Evolutionary conservation across 2,113 vertebrate species (phyloP), one percentile per base, ranked within the genome.

Genomic region (Setophaga petechia): DNA sequence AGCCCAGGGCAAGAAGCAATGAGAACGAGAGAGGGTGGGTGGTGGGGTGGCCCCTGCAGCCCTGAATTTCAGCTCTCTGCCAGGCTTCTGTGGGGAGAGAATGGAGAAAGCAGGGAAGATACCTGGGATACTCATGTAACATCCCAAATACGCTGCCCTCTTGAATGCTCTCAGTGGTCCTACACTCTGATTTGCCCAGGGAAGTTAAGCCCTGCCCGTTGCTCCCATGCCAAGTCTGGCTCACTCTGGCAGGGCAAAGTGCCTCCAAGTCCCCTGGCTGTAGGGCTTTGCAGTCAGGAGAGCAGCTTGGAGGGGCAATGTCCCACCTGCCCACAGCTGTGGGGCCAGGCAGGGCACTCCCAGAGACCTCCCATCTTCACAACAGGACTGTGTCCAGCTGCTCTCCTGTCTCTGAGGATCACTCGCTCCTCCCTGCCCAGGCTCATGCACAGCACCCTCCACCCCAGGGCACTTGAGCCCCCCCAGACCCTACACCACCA

Each of bases 361-460:
- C 10, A 55, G n/a, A 15, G 8, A 16, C 2, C 4, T 19, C 16
- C 47, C 0, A 0, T 19, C 43, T 44, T n/a, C 2, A 0, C 5
- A 4, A 7, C 0, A 0, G 37, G 10, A 19, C 35, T 86, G 31
- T 23, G 30, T 82, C 51, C 30, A 23, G 39, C 39, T 68, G 47
- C 58, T 35, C 43, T 58, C 15, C 16, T 52, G 27, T 15, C 35
- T 43, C 30, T 4, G 4, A 73, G 8, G 31, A 54, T 27, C 35
- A 10, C 35, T 49, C 0, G 0, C 12, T 41, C 14, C 30, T 41
- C 17, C 14, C 15, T 0, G 1, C 23, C 9, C 58, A 2, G 2
- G 22, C 16, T 54, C 14, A 2, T 5, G 41, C 39, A 44, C 2
- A 4, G 24, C 24, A 63, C 19, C 27, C 30, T 35, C 54, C 43